Evolutionary conservation across 2,888 invertebrate genomes (phyloP), one percentile per base, ranked within the genome.

Genomic region (Leptodirus hochenwartii): DNA sequence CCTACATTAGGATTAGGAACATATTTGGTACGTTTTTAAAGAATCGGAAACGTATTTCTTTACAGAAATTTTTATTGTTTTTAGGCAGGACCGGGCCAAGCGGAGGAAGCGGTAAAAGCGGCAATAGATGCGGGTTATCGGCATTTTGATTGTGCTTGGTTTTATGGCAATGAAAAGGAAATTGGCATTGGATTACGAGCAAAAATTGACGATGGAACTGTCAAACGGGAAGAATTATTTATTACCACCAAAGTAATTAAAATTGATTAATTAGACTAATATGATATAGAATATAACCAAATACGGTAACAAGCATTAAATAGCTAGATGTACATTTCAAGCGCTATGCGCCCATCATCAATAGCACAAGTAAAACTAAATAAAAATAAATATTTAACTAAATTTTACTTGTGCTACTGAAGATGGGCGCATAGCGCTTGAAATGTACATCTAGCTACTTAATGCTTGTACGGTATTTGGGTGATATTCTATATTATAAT

Each of bases 1-100:
- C 75, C 75, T 0, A 46, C 58, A 10, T 39, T 74, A 12, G 75
- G 72, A 0, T 45, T 76, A 9, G 74, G 75, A 2, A 76, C 75
- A 0, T 75, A 68, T 34, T 45, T 53, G 43, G 69, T 69, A 45
- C 47, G 51, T 43, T 35, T 22, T 9, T 31, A n/a, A n/a, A n/a
- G n/a, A n/a, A n/a, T n/a, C n/a, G n/a, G n/a, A n/a, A n/a, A n/a
- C n/a, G n/a, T n/a, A n/a, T n/a, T n/a, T n/a, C n/a, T n/a, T n/a
- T n/a, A n/a, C n/a, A n/a, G n/a, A n/a, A n/a, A n/a, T n/a, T n/a
- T n/a, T n/a, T n/a, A n/a, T n/a, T n/a, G n/a, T 29, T 32, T 34
- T 5, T 17, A 39, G 38, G 41, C 33, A 8, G 24, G 35, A 31
- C 37, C 44, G 5, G 51, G 53, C 0, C 43, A 64, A 15, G 43